Percentiles rank a stretch among this genome's conserved stretches.
Conservation (phyloP, 2,113 vertebrate species). For the Microcebus jonahi region DNA sequence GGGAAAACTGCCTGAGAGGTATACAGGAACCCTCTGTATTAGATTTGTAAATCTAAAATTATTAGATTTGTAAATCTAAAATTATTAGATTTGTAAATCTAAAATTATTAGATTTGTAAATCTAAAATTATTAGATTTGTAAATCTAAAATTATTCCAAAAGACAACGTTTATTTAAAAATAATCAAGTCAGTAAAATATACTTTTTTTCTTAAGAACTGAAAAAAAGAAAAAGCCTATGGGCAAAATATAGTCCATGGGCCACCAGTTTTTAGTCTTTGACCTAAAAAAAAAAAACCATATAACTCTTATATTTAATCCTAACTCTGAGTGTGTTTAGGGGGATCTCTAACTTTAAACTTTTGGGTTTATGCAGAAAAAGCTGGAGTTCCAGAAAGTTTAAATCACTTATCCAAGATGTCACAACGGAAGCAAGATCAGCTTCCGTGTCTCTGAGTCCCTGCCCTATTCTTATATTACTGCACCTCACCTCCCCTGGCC, state of each 20-base stretch:
- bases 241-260: not conserved
- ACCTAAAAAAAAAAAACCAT: not conserved
- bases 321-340: not conserved
- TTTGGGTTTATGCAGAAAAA: not conserved
- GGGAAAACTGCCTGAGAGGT: not conserved
- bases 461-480: not conserved
- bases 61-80: not conserved
- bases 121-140: not conserved
- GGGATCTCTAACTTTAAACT: not conserved
- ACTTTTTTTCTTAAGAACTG: conserved; percentile 26
- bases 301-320: not conserved
- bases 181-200: not conserved
- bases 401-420: not conserved
- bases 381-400: not conserved
- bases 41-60: not conserved
- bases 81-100: not conserved
- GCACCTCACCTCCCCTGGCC: not conserved
- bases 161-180: not conserved
- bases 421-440: not conserved
- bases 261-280: not conserved
- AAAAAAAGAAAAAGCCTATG: not conserved
- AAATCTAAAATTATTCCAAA: conserved; percentile 21
- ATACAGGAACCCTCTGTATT: not conserved
- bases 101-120: not conserved
- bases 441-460: not conserved